Evolutionary conservation across 2,888 invertebrate species (phyloP).

Genomic region (Platycnemis pennipes): DNA sequence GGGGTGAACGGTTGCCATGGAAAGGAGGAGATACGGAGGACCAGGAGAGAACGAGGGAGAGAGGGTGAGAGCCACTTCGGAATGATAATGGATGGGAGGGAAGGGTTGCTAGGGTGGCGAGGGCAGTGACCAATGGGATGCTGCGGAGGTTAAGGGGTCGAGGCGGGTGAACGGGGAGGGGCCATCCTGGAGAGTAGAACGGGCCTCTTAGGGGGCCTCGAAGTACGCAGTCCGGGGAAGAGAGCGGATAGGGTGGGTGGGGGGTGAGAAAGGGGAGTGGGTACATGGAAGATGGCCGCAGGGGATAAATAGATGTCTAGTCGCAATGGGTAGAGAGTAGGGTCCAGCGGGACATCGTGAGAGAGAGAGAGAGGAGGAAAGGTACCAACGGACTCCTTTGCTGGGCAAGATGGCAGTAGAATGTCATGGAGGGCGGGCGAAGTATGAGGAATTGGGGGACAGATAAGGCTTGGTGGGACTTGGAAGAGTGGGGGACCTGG

Average conservation of each 20-base stretch:
- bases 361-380: background rate
- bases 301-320: constrained; percentile 44
- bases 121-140: constrained; percentile 64
- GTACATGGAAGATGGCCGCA: background rate
- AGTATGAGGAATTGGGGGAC: background rate
- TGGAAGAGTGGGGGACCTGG: background rate
- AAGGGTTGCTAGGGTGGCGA: constrained; percentile 51
- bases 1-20: background rate
- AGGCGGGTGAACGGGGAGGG: background rate
- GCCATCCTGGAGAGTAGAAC: background rate
- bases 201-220: background rate
- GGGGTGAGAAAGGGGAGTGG: background rate
- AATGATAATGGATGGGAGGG: constrained; percentile 59
- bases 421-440: constrained; percentile 6
- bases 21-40: background rate
- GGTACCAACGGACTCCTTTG: background rate
- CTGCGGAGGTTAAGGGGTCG: background rate
- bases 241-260: background rate
- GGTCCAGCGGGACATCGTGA: background rate
- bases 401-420: constrained; percentile 39
- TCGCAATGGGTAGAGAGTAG: background rate
- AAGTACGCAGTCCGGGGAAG: background rate
- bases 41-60: background rate
- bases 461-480: constrained; percentile 15
- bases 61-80: background rate